These are phyloP conservation scores for Helleia helle DNA, from an alignment of 2,888 invertebrate species.

Conservation along the genomic window DNA sequence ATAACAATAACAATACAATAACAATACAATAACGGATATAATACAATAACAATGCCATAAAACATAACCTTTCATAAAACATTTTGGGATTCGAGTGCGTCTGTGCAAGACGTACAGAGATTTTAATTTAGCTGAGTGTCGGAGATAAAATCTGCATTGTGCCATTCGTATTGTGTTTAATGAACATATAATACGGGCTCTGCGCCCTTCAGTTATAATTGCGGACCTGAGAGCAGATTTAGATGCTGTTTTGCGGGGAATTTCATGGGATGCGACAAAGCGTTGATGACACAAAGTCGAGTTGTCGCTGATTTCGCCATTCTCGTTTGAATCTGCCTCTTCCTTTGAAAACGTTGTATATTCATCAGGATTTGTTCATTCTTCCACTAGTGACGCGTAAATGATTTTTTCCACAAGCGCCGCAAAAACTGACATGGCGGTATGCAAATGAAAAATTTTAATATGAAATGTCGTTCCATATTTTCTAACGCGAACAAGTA, in stretches of 20 bases:
- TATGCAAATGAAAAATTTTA: slow-evolving; percentile 10
- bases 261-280: slow-evolving; percentile 16
- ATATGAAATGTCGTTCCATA: slow-evolving; percentile 8
- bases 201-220: slow-evolving; percentile 12
- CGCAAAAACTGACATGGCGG: slow-evolving; percentile 9
- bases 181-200: slow-evolving; percentile 20
- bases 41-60: not conserved
- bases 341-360: slow-evolving; percentile 11
- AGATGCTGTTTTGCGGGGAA: slow-evolving; percentile 11
- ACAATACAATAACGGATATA: not conserved
- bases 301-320: slow-evolving; percentile 8
- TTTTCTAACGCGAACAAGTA: slow-evolving; percentile 5
- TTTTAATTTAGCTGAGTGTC: slow-evolving; percentile 24
- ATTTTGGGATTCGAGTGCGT: slow-evolving; percentile 3
- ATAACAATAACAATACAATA: too few species aligned
- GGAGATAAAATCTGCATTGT: slow-evolving; percentile 18
- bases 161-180: slow-evolving; percentile 22
- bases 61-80: slow-evolving; percentile 3
- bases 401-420: slow-evolving; percentile 7
- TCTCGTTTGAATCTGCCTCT: slow-evolving; percentile 9
- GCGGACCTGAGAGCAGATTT: slow-evolving; percentile 7
- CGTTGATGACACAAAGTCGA: slow-evolving; percentile 12
- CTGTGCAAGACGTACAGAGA: slow-evolving; percentile 13
- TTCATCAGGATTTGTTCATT: slow-evolving; percentile 12
- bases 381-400: slow-evolving; percentile 10